Evolutionary conservation across 2,113 vertebrate genomes (phyloP), one percentile per base, ranked within the genome.

Genomic region (Phyllostomus hastatus): DNA sequence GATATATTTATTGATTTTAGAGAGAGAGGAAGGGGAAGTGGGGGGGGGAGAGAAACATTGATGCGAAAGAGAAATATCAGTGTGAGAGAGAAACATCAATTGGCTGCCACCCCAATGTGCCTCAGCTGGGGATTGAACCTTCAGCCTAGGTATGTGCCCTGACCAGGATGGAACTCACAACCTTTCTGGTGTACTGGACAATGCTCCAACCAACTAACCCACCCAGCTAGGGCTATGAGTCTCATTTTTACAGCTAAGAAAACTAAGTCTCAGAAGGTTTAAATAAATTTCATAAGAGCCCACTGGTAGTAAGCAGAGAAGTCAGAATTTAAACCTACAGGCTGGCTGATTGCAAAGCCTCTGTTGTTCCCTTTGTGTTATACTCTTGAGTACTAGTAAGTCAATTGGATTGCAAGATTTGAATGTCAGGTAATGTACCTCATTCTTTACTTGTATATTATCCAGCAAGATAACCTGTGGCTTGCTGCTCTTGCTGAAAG

Each of bases 161-260:
- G 61, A 64, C 28, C 61, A 64, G 12, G 28, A 31, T 64, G 61
- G 61, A 64, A 64, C 61, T 11, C 61, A 64, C 28, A 64, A 31
- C 61, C 59, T 64, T 64, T 64, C 24, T 64, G 61, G 26, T 31
- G 28, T 64, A 31, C 11, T 28, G 28, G 61, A 64, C 28, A 31
- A 15, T 64, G 28, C 61, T 12, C 61, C 61, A 64, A 26, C 10
- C 61, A 64, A 31, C 61, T 64, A 64, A 64, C 11, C 28, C 61
- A 64, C 28, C 12, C 61, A 64, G 61, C 61, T 10, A 64, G 61
- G 11, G 28, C 26, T 38, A 12, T 92, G 33, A 38, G 73, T 92
- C 41, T 94, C 24, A 82, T 38, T 95, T 97, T 92, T 88, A 92
- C 7, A 95, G 22, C n/a, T 85, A 90, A 88, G 78, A 88, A 94